Conservation (phyloP, 2,888 invertebrate species). For the Acronicta aceris region DNA sequence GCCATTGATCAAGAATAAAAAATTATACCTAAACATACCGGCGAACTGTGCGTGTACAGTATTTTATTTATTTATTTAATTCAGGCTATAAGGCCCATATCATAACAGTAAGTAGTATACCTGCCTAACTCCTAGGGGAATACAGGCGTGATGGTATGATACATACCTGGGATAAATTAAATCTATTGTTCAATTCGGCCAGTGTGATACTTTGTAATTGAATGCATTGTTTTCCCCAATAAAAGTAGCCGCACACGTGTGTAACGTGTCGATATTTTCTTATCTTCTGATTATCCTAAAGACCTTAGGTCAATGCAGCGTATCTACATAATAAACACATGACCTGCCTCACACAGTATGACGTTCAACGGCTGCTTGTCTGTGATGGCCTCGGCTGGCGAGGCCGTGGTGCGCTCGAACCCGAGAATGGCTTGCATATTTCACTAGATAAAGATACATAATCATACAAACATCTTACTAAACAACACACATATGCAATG, state of each 20-base stretch:
- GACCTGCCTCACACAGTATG: slow-evolving; percentile 54
- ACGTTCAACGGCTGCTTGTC: slow-evolving; percentile 16
- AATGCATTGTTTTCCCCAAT: neutral
- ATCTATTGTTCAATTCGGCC: no score
- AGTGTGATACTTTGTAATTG: no score
- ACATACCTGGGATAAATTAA: no score
- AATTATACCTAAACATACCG: no score
- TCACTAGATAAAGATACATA: slow-evolving; percentile 5
- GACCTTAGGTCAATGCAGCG: slow-evolving; percentile 26
- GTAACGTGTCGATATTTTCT: slow-evolving; percentile 8
- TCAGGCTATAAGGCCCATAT: no score
- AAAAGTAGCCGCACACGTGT: neutral
- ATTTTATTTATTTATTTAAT: no score
- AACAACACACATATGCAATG: neutral
- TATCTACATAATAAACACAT: slow-evolving; percentile 33
- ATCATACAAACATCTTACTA: neutral
- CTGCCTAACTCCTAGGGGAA: no score
- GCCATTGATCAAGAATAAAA: no score
- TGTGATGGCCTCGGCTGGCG: slow-evolving; percentile 39
- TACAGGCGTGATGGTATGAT: no score
- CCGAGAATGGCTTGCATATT: slow-evolving; percentile 15
- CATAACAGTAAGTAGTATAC: no score
- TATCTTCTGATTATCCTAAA: slow-evolving; percentile 31
- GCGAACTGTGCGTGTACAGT: no score
- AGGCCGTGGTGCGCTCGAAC: slow-evolving; percentile 22